Conservation (phyloP, 2,113 vertebrate genomes). For the Rhombomys opimus region DNA sequence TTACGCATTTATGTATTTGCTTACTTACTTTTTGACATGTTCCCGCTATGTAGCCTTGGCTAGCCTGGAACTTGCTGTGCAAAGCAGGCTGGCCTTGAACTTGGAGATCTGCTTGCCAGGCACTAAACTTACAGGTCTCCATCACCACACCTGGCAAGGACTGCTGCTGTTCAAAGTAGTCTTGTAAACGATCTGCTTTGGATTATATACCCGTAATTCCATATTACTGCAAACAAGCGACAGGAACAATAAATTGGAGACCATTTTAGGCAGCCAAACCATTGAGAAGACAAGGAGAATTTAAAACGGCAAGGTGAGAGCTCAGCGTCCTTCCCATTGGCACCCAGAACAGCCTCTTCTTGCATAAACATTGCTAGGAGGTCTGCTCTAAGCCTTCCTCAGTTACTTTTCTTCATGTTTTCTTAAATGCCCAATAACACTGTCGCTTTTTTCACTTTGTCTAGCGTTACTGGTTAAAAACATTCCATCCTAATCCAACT, state of each 20-base stretch:
- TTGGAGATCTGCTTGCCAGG: not conserved
- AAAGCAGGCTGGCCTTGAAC: not conserved
- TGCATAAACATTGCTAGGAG: slow-evolving; percentile 34
- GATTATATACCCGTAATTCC: not conserved
- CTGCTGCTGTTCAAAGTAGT: slow-evolving; percentile 29
- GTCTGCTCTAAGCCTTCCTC: slow-evolving; percentile 60
- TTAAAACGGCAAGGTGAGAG: not conserved
- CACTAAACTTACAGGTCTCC: not conserved
- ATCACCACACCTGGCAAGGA: too few species aligned
- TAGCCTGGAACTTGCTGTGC: not conserved
- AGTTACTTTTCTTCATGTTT: slow-evolving; percentile 72
- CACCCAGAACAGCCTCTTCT: slow-evolving; percentile 14
- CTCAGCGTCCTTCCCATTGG: not conserved
- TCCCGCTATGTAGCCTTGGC: not conserved
- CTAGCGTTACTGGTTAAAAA: slow-evolving; percentile 24
- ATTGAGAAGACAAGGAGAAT: not conserved
- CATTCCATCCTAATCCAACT: not conserved
- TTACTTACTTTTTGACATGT: not conserved
- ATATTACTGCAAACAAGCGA: slow-evolving; percentile 1
- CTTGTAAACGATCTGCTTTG: slow-evolving; percentile 42
- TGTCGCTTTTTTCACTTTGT: slow-evolving; percentile 42
- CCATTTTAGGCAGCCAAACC: not conserved
- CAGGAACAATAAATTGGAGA: not conserved
- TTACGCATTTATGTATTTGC: not conserved
- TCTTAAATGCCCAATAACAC: slow-evolving; percentile 55